Evolutionary conservation across 2,888 invertebrate species (phyloP).

Genomic region (Harpagoxenus sublaevis): DNA sequence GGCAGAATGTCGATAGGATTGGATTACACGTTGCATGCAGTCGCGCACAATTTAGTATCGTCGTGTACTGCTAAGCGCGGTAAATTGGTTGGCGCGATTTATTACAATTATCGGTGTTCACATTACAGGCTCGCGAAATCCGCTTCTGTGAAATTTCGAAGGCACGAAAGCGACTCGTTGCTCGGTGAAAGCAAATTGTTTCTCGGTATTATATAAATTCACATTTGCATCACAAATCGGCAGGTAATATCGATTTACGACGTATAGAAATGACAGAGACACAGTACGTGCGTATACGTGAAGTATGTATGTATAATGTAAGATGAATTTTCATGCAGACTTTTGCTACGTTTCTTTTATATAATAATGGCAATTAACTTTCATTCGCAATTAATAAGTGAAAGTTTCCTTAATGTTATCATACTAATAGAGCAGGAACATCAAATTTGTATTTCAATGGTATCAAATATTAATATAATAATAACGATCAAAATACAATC

Average conservation of each 20-base stretch:
- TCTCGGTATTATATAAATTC: constrained; percentile 44
- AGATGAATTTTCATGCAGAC: background rate
- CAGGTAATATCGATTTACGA: constrained; percentile 13
- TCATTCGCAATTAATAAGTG: constrained; percentile 1
- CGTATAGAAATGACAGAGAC: background rate
- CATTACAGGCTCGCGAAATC: constrained; percentile 46
- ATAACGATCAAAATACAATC: background rate
- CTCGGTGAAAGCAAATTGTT: constrained; percentile 58
- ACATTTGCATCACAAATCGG: constrained; percentile 44
- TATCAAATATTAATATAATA: background rate
- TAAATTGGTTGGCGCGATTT: constrained; percentile 54
- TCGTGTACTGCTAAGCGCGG: constrained; percentile 44
- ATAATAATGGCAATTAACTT: constrained; percentile 3
- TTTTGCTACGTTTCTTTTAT: constrained; percentile 12
- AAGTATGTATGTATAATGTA: background rate
- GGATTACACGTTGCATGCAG: constrained; percentile 51
- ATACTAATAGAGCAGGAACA: background rate
- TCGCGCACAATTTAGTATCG: constrained; percentile 53
- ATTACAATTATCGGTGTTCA: constrained; percentile 44
- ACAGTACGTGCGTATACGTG: no score
- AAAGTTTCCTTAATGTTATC: constrained; percentile 1
- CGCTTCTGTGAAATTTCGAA: constrained; percentile 51
- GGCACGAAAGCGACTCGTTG: constrained; percentile 47
- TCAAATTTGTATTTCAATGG: background rate
- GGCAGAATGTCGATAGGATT: constrained; percentile 47